Evolutionary conservation across 2,797 vertebrate genomes (phyloP).

Genomic region (Melanotaenia boesemani): DNA sequence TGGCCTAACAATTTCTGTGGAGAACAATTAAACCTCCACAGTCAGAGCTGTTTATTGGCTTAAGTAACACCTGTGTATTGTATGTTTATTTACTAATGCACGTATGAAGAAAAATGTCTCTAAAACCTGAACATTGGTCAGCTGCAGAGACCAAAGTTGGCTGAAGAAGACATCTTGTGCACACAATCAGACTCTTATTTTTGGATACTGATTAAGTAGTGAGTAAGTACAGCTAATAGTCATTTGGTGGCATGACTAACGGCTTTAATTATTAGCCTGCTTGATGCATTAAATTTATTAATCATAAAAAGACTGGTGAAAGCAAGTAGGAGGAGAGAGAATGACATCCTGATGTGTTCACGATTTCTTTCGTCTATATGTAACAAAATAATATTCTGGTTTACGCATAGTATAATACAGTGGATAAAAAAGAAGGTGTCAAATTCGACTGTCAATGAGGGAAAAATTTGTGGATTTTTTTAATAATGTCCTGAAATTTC

Average conservation of each 20-base stretch:
- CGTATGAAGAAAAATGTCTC: background rate
- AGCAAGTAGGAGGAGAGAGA: constrained; percentile 31
- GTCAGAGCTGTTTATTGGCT: constrained; percentile 1
- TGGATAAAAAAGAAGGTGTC: too few species aligned
- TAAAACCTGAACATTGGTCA: constrained; percentile 2
- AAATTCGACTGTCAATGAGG: too few species aligned
- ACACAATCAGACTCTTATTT: constrained; percentile 38
- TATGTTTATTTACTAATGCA: background rate
- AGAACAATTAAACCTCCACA: constrained; percentile 11
- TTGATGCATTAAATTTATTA: constrained; percentile 58
- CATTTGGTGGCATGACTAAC: constrained; percentile 55
- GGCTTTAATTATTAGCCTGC: constrained; percentile 47
- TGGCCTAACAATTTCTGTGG: constrained; percentile 22
- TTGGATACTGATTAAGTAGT: constrained; percentile 45
- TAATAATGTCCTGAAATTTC: too few species aligned
- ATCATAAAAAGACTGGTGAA: constrained; percentile 43
- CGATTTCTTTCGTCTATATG: background rate
- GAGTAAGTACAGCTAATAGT: constrained; percentile 51
- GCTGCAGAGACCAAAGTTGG: constrained; percentile 22
- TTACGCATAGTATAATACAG: too few species aligned
- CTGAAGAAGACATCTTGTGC: constrained; percentile 40
- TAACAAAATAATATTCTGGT: background rate
- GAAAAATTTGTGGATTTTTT: too few species aligned
- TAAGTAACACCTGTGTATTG: background rate
- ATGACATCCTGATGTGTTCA: constrained; percentile 24